These are phyloP conservation scores for Polydrusus pterygomalis DNA, from an alignment of 2,888 invertebrate species.

Conservation along the genomic window DNA sequence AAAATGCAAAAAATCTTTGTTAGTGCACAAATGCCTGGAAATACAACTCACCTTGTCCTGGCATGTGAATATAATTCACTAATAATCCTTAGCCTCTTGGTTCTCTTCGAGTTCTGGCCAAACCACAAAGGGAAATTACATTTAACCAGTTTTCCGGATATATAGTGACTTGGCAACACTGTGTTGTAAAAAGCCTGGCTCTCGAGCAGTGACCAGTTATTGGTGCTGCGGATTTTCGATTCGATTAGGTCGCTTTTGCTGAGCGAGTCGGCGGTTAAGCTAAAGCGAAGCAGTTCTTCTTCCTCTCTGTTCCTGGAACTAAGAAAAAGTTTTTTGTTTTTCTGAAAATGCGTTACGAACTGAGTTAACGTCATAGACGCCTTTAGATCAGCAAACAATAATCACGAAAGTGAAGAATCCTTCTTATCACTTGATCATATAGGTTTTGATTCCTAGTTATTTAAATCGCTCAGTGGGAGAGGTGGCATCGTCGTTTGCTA, in stretches of 20 bases:
- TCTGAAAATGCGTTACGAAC: too few relatives aligned
- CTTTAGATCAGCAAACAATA: too few relatives aligned
- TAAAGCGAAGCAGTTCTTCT: constrained; percentile 75
- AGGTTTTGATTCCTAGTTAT: too few relatives aligned
- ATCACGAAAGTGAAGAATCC: too few relatives aligned
- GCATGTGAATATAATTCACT: constrained; percentile 93
- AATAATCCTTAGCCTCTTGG: constrained; percentile 86
- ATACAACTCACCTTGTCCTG: constrained; percentile 78
- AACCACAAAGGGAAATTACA: constrained; percentile 97
- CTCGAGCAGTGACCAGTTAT: constrained; percentile 92
- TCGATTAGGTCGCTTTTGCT: constrained; percentile 91
- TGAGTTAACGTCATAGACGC: too few relatives aligned
- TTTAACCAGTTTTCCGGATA: constrained; percentile 86
- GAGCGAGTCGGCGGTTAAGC: constrained; percentile 89
- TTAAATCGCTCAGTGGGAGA: too few relatives aligned
- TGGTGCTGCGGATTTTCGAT: constrained; percentile 83
- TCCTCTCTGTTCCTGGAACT: not conserved
- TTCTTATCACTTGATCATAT: too few relatives aligned
- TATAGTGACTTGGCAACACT: constrained; percentile 90
- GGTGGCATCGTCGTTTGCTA: too few relatives aligned
- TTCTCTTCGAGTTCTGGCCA: constrained; percentile 92
- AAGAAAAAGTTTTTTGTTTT: not conserved
- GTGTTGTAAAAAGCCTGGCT: constrained; percentile 90
- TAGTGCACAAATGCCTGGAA: too few relatives aligned
- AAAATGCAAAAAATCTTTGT: too few relatives aligned